Evolutionary conservation across 2,888 invertebrate species (phyloP).

Genomic region (Nowickia ferox): DNA sequence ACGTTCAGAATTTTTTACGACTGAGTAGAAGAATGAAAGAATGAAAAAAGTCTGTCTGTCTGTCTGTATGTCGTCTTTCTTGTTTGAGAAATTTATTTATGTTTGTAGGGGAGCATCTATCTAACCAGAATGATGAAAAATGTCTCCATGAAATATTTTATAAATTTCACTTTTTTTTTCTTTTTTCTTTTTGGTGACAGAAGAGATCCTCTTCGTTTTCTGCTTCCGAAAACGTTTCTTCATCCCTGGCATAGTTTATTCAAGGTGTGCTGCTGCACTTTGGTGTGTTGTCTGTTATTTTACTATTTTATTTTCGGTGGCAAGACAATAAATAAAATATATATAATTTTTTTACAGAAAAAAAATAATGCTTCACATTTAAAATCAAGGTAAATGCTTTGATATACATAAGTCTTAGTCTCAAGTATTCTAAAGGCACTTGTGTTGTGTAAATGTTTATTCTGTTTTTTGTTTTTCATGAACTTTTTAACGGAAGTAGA

Average conservation of each 20-base stretch:
- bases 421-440: constrained; percentile 52
- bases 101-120: constrained; percentile 4
- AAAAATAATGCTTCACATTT: constrained; percentile 45
- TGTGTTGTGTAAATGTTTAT: constrained; percentile 21
- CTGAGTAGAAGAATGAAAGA: constrained; percentile 18
- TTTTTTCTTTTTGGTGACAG: constrained; percentile 20
- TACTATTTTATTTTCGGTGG: constrained; percentile 47
- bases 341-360: constrained; percentile 3
- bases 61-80: background rate
- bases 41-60: background rate
- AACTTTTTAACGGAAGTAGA: constrained; percentile 24
- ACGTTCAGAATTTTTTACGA: constrained; percentile 52
- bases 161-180: constrained; percentile 18
- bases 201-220: constrained; percentile 6
- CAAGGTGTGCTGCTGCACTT: constrained; percentile 57
- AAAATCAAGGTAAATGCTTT: constrained; percentile 63
- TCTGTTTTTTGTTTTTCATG: background rate
- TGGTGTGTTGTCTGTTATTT: constrained; percentile 11
- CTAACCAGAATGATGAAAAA: constrained; percentile 53
- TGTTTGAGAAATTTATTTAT: constrained; percentile 11
- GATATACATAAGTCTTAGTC: constrained; percentile 53
- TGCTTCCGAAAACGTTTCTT: constrained; percentile 5
- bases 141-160: constrained; percentile 61
- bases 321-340: constrained; percentile 69
- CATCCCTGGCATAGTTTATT: constrained; percentile 49